These are phyloP conservation scores for Heteromormyrus szaboi DNA, from an alignment of 2,797 vertebrate species.

Conservation along the genomic window DNA sequence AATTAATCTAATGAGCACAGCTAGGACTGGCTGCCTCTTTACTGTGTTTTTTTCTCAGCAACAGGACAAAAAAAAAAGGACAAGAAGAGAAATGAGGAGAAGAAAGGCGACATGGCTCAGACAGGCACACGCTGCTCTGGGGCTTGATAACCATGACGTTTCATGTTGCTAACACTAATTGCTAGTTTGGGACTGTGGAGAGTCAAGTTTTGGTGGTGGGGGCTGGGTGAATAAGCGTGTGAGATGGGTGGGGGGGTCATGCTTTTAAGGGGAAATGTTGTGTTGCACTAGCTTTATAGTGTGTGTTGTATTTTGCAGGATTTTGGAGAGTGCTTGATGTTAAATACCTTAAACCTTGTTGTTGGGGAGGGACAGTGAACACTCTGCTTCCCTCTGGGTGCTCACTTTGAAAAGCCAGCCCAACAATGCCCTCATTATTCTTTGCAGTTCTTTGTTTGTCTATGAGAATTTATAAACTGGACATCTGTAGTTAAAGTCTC, in stretches of 20 bases:
- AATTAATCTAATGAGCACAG: conserved; percentile 60
- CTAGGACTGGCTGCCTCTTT: conserved; percentile 35
- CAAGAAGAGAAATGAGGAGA: neutral
- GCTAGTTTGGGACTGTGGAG: neutral
- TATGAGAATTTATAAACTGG: neutral
- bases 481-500: neutral
- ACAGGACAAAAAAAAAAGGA: neutral
- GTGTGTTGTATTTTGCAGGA: neutral
- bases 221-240: neutral
- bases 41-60: conserved; percentile 9
- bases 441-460: neutral
- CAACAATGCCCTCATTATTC: neutral
- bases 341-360: neutral
- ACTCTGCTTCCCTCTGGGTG: neutral
- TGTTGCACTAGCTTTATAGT: neutral
- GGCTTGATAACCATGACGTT: neutral
- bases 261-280: neutral
- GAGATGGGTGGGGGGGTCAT: neutral
- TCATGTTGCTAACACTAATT: conserved; percentile 1
- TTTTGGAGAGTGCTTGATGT: neutral
- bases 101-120: neutral
- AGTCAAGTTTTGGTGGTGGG: neutral
- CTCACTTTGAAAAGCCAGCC: neutral
- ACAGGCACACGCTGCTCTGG: conserved; percentile 22
- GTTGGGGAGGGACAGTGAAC: neutral